Conservation (phyloP, 2,888 invertebrate genomes). For the Lycaena phlaeas region DNA sequence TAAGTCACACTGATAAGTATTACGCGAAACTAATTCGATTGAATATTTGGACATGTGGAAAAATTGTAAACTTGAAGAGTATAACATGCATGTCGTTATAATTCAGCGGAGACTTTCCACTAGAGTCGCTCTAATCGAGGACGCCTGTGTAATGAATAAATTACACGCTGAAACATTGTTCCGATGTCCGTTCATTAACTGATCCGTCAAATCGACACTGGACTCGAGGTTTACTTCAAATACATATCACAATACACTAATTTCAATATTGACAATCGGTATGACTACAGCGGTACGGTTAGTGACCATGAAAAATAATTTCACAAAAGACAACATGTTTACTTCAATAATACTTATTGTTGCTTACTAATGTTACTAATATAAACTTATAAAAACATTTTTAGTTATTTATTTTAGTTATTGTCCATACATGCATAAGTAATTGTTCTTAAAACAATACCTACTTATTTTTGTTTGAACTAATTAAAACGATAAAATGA, state of each 20-base stretch:
- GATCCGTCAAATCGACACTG: slow-evolving; percentile 37
- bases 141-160: slow-evolving; percentile 70
- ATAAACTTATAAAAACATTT: neutral
- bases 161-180: slow-evolving; percentile 72
- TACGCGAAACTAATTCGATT: neutral
- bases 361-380: neutral
- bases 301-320: slow-evolving; percentile 39
- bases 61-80: neutral
- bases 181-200: slow-evolving; percentile 60
- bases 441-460: no score
- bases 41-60: neutral
- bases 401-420: no score
- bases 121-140: slow-evolving; percentile 55
- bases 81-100: slow-evolving; percentile 27
- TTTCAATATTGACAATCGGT: slow-evolving; percentile 60
- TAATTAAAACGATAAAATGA: no score
- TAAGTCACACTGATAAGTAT: neutral
- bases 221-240: slow-evolving; percentile 33
- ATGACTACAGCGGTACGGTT: slow-evolving; percentile 29
- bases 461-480: no score
- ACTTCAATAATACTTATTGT: slow-evolving; percentile 22
- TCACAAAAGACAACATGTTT: slow-evolving; percentile 30
- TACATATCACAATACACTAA: slow-evolving; percentile 30
- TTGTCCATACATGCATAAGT: no score
- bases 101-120: slow-evolving; percentile 62